These are phyloP conservation scores for Microctonus hyperodae DNA, from an alignment of 2,888 invertebrate species.

Conservation along the genomic window DNA sequence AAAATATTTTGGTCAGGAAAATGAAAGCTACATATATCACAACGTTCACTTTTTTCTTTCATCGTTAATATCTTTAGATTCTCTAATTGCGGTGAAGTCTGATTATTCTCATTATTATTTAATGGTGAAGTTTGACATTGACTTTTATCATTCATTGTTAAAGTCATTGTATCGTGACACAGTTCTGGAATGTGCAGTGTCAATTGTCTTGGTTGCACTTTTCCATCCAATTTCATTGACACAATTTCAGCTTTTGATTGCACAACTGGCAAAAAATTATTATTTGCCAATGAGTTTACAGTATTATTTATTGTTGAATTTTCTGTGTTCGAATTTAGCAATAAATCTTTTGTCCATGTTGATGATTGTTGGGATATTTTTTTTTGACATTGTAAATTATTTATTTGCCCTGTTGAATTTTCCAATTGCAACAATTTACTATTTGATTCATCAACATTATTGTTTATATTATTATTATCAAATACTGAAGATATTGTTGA, in stretches of 20 bases:
- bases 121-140: background rate
- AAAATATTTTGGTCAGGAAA: conserved; percentile 76
- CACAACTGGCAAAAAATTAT: background rate
- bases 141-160: background rate
- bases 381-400: background rate
- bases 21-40: conserved; percentile 77
- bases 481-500: background rate
- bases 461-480: background rate
- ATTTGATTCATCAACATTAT: background rate
- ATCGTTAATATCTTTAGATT: conserved; percentile 49
- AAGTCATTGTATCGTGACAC: background rate
- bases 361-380: background rate
- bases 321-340: background rate
- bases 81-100: conserved; percentile 40
- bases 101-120: background rate
- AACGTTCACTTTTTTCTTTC: conserved; percentile 63
- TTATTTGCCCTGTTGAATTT: background rate
- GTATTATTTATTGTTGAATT: background rate
- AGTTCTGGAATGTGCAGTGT: conserved; percentile 23
- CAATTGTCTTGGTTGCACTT: background rate
- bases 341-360: conserved; percentile 19
- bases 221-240: background rate
- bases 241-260: background rate
- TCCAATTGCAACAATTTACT: background rate
- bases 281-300: background rate